Percentiles rank a stretch among this genome's conserved stretches.
phyloP scores from a whole-genome alignment of 2,888 invertebrate genomes.

The Stictocephala bisonia region DNA sequence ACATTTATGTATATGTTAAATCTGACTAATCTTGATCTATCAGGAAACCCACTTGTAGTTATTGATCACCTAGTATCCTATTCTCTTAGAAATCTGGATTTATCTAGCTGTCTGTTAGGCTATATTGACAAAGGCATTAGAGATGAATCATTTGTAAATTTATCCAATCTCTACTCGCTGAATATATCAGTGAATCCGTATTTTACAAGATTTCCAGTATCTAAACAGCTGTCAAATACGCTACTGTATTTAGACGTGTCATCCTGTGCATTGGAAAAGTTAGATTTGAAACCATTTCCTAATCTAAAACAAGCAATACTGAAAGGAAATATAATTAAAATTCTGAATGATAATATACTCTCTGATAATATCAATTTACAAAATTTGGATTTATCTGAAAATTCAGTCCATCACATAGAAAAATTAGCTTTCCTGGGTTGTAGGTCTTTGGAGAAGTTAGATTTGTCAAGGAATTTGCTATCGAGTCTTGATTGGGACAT shows the following conservation, averaged over 20 bases:
- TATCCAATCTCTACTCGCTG: slow-evolving; percentile 26
- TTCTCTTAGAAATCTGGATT: slow-evolving; percentile 18
- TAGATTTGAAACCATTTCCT: slow-evolving; percentile 16
- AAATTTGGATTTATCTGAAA: slow-evolving; percentile 38
- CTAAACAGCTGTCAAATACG: slow-evolving; percentile 11
- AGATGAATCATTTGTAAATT: slow-evolving; percentile 22
- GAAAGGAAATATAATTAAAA: slow-evolving; percentile 40
- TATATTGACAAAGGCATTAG: slow-evolving; percentile 14
- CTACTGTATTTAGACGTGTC: slow-evolving; percentile 27
- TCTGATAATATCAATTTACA: slow-evolving; percentile 4
- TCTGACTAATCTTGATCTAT: slow-evolving; percentile 19
- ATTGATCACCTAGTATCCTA: slow-evolving; percentile 23
- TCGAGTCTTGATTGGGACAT: neutral
- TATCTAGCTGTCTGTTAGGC: slow-evolving; percentile 31
- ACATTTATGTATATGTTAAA: slow-evolving; percentile 30
- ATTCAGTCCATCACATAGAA: slow-evolving; percentile 35
- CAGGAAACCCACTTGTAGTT: slow-evolving; percentile 30
- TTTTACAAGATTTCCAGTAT: slow-evolving; percentile 18
- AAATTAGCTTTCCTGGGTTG: slow-evolving; percentile 8
- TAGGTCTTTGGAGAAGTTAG: neutral
- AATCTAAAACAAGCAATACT: slow-evolving; percentile 4
- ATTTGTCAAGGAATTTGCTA: slow-evolving; percentile 33
- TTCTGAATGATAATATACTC: slow-evolving; percentile 21
- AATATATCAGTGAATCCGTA: slow-evolving; percentile 35
- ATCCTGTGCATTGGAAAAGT: slow-evolving; percentile 35